Percentiles rank a stretch among this genome's conserved stretches.
These are phyloP conservation scores for Cylas formicarius DNA, from an alignment of 1,140 invertebrate genomes.

Conservation along the genomic window DNA sequence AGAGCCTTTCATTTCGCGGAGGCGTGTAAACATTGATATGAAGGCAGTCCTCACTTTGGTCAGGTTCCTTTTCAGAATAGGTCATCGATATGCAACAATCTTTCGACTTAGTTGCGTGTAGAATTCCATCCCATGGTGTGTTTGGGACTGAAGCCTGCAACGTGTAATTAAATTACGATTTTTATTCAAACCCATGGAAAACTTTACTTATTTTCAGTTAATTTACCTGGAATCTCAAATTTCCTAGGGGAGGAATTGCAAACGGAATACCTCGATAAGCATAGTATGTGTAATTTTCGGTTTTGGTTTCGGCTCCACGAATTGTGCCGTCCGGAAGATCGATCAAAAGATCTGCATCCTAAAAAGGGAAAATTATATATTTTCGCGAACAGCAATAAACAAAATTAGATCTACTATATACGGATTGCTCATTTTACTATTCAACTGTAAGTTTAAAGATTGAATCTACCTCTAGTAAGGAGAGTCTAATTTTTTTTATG, in stretches of 20 bases:
- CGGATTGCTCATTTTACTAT: too few species aligned
- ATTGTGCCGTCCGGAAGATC: slow-evolving; percentile 17
- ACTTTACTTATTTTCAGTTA: neutral
- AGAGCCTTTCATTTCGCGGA: too few species aligned
- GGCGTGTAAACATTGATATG: slow-evolving; percentile 11
- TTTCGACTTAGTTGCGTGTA: slow-evolving; percentile 5
- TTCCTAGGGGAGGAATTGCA: slow-evolving; percentile 12
- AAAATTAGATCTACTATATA: too few species aligned
- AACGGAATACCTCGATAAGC: slow-evolving; percentile 14
- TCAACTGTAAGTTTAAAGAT: too few species aligned
- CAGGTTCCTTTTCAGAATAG: neutral
- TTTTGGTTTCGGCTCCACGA: neutral
- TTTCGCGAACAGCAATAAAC: too few species aligned
- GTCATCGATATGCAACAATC: too few species aligned
- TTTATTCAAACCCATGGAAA: neutral
- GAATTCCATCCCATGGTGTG: slow-evolving; percentile 11
- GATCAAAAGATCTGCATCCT: too few species aligned
- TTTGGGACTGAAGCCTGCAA: slow-evolving; percentile 8
- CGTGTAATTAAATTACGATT: neutral
- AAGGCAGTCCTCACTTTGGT: slow-evolving; percentile 15
- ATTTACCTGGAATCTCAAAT: slow-evolving; percentile 11
- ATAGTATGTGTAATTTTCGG: slow-evolving; percentile 7
- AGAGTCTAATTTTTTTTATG: too few species aligned
- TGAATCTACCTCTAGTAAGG: too few species aligned
- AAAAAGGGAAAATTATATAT: too few species aligned